Evolutionary conservation across 2,888 invertebrate genomes (phyloP).

Genomic region (Criorhina ranunculi): DNA sequence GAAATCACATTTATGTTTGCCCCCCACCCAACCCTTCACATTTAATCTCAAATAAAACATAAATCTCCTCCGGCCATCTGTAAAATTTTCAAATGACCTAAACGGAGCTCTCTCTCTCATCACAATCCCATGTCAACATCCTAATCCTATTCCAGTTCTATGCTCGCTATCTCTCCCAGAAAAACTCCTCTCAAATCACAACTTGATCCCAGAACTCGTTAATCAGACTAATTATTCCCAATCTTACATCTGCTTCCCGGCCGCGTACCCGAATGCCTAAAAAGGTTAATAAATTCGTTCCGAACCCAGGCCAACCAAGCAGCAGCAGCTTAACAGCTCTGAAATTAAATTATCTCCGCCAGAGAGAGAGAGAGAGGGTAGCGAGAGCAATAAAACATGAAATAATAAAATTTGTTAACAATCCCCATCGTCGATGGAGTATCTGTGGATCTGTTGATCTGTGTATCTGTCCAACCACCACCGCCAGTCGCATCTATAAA

Average conservation of each 20-base stretch:
- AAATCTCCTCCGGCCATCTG: conserved; percentile 52
- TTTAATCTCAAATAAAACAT: conserved; percentile 54
- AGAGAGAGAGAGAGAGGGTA: not conserved
- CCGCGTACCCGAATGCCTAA: not conserved
- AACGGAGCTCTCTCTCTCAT: not conserved
- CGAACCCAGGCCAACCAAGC: conserved; percentile 9
- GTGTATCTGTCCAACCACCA: not conserved
- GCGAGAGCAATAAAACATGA: conserved; percentile 70
- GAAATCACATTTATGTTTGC: conserved; percentile 5
- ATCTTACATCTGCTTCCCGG: conserved; percentile 57
- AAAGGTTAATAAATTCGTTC: conserved; percentile 65
- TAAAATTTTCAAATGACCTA: conserved; percentile 56
- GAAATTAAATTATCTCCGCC: conserved; percentile 69
- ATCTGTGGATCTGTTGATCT: no score
- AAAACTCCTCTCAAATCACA: conserved; percentile 49
- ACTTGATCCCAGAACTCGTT: conserved; percentile 72
- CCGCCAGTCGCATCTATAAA: conserved; percentile 63
- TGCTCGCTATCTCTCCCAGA: conserved; percentile 33
- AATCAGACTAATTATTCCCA: conserved; percentile 73
- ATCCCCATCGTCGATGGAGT: conserved; percentile 38
- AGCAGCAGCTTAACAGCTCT: conserved; percentile 1
- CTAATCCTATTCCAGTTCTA: conserved; percentile 35
- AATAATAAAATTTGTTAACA: conserved; percentile 75
- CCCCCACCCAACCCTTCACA: conserved; percentile 19
- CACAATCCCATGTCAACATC: conserved; percentile 52